Base-by-base conservation (phyloP, 2,113 vertebrate species). In the Odocoileus hemionus region DNA sequence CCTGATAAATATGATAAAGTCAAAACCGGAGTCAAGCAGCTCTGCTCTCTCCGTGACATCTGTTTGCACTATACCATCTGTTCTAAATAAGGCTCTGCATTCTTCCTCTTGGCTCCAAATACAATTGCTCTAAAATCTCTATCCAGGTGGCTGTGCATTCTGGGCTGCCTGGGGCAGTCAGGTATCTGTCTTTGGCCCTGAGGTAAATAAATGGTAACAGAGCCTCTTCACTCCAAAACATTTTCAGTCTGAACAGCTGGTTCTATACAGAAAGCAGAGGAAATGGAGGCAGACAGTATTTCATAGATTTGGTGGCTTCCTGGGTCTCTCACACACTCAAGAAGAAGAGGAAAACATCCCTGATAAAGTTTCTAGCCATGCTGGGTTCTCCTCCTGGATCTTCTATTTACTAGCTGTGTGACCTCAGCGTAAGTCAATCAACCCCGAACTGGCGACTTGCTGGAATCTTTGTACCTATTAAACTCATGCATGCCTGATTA, bases 1-100 rank as follows among this genome's bases (percentile, higher is more conserved):
- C 95, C 91, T 91, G 76, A 95, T 96, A 96, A 96, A 94, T 60
- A 80, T 12, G 86, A 87, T 91, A 88, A 61, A 84, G 93, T 88
- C 87, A 85, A 96, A 97, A 76, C 5, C 60, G 26, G 67, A 90
- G 82, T 92, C 80, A 88, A 58, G 79, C 83, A 88, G 54, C 55
- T 86, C 90, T 52, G 28, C 74, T 92, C 85, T 84, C 89, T 60
- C 85, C 58, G 58, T 17, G 86, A 95, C 84, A 80, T 91, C 70
- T 94, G 88, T 91, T 94, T 91, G 95, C 33, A 92, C 25, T 43
- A 33, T 10, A 47, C 91, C 92, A 95, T 95, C 91, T 95, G 88
- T 89, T 98, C 84, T 91, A 96, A 96, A 91, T 88, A 91, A 92
- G 64, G 28, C 93, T 30, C 45, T 47, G 36, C 19, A 1, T 57